These are phyloP conservation scores for Selenia dentaria DNA, from an alignment of 2,888 invertebrate genomes.

Conservation along the genomic window DNA sequence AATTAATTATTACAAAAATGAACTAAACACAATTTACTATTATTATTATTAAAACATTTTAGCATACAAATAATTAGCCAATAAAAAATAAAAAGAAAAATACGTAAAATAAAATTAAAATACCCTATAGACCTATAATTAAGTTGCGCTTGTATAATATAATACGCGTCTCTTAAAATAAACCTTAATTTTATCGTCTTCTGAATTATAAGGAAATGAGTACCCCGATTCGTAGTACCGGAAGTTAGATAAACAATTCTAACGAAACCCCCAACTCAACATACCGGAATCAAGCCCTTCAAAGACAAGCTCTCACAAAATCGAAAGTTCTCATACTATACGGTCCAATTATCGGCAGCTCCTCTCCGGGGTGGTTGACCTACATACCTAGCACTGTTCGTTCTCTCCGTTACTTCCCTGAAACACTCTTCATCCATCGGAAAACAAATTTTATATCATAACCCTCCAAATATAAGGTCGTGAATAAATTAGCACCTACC, in stretches of 20 bases:
- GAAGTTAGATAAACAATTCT: slow-evolving; percentile 1
- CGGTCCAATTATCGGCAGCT: slow-evolving; percentile 53
- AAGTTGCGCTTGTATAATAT: no score
- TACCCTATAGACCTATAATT: no score
- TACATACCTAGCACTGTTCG: slow-evolving; percentile 39
- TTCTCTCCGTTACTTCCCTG: slow-evolving; percentile 30
- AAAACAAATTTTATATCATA: slow-evolving; percentile 39
- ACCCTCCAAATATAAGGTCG: slow-evolving; percentile 38
- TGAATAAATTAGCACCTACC: slow-evolving; percentile 24
- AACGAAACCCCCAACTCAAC: background rate
- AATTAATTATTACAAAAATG: no score
- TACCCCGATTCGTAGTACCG: background rate
- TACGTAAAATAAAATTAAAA: no score
- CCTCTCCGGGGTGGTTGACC: slow-evolving; percentile 56
- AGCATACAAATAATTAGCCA: no score
- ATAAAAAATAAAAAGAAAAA: no score
- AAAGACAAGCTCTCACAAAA: slow-evolving; percentile 13
- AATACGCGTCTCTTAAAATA: no score
- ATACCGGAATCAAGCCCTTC: slow-evolving; percentile 1
- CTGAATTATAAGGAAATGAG: no score
- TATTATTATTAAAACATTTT: no score
- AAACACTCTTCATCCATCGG: slow-evolving; percentile 20
- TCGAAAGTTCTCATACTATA: slow-evolving; percentile 28
- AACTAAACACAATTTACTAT: no score
- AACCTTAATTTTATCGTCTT: no score